Conservation (phyloP, 1,140 invertebrate genomes). For the Eueides isabella region DNA sequence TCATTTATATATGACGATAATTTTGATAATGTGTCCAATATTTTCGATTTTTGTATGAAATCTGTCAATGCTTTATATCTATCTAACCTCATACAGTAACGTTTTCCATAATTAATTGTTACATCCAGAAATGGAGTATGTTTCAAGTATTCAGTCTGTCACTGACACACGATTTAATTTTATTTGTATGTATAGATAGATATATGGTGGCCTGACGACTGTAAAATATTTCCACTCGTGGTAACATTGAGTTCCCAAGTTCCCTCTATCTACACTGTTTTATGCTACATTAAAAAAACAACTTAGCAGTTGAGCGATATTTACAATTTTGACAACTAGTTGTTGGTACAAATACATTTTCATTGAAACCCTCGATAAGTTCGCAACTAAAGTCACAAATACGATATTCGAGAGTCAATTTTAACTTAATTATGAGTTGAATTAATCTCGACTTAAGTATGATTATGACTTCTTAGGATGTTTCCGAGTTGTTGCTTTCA, state of each 20-base stretch:
- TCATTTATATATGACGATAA: too few species aligned
- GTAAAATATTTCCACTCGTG: too few species aligned
- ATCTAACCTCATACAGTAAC: slow-evolving; percentile 23
- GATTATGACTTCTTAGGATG: slow-evolving; percentile 68
- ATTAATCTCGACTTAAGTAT: slow-evolving; percentile 72
- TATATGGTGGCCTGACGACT: too few species aligned
- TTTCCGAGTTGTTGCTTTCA: slow-evolving; percentile 32
- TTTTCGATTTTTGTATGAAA: not conserved
- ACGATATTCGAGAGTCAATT: slow-evolving; percentile 70
- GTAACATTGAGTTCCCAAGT: too few species aligned
- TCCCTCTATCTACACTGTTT: too few species aligned
- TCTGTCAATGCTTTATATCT: not conserved
- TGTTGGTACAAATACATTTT: slow-evolving; percentile 78
- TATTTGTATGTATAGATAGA: too few species aligned
- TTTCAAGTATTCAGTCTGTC: slow-evolving; percentile 51
- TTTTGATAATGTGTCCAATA: too few species aligned
- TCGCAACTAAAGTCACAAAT: slow-evolving; percentile 61
- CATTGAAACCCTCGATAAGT: slow-evolving; percentile 74
- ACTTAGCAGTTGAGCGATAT: slow-evolving; percentile 71
- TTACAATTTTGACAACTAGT: slow-evolving; percentile 80
- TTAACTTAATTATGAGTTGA: slow-evolving; percentile 77
- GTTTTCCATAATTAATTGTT: slow-evolving; percentile 44
- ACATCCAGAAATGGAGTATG: slow-evolving; percentile 50
- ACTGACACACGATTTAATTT: too few species aligned
- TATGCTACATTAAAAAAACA: too few species aligned